Conservation (phyloP, 2,113 vertebrate species). For the Ciconia maguari region DNA sequence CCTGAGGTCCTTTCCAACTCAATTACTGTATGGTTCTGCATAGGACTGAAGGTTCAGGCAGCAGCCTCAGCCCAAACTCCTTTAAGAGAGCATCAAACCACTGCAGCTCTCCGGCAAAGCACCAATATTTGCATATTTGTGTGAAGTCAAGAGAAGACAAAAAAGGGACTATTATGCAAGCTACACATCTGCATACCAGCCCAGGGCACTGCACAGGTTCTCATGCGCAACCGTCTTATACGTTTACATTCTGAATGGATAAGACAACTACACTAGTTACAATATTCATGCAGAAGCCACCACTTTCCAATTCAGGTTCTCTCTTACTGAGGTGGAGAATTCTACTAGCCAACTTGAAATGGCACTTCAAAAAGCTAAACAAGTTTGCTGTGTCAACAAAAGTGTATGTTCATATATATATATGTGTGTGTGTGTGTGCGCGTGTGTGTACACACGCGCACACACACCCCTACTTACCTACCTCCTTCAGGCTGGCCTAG, state of each 20-base stretch:
- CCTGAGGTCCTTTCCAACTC: neutral
- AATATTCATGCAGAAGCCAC: neutral
- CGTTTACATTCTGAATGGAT: fast-evolving
- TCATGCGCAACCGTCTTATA: fast-evolving
- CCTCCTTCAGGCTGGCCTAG: neutral
- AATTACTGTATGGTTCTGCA: neutral
- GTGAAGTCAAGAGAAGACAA: neutral
- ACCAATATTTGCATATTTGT: neutral
- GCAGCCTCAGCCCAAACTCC: neutral
- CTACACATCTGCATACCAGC: neutral
- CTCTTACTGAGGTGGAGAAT: neutral
- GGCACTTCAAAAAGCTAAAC: neutral
- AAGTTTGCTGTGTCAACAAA: neutral
- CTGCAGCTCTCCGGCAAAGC: neutral
- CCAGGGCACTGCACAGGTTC: neutral
- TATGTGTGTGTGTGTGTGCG: no score
- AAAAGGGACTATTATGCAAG: neutral
- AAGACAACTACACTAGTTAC: neutral
- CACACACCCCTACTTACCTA: no score
- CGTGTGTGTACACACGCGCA: no score
- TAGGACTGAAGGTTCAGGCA: neutral
- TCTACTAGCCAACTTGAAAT: neutral
- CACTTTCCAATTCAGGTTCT: neutral
- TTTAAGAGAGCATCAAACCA: neutral
- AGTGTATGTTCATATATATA: no score